phyloP scores from a whole-genome alignment of 1,140 invertebrate species.

The Dreissena rostriformis region DNA sequence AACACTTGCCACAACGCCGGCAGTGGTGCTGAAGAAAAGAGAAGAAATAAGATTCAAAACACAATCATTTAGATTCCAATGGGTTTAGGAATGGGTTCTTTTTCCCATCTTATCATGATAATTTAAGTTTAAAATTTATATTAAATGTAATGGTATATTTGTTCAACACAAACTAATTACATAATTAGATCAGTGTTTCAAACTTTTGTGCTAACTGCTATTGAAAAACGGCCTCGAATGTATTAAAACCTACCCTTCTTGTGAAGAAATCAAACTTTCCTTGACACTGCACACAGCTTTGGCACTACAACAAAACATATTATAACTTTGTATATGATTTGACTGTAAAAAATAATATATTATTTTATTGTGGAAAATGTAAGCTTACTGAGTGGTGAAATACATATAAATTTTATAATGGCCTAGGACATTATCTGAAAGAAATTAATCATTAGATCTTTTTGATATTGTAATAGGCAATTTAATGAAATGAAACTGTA shows the following conservation, averaged over 20 bases:
- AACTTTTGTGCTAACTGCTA: too few species aligned
- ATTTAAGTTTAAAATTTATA: too few species aligned
- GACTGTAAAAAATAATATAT: not conserved
- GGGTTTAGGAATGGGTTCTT: too few species aligned
- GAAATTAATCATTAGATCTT: not conserved
- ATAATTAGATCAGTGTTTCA: too few species aligned
- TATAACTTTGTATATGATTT: not conserved
- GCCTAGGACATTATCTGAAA: not conserved
- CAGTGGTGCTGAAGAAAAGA: conserved; percentile 83
- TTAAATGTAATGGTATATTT: too few species aligned
- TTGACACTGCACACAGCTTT: conserved; percentile 44
- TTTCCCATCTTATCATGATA: too few species aligned
- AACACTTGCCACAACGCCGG: conserved; percentile 84
- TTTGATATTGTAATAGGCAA: not conserved
- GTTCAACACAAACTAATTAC: too few species aligned
- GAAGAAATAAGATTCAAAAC: not conserved
- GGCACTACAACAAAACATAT: conserved; percentile 33
- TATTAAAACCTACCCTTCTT: conserved; percentile 49
- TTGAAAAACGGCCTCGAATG: too few species aligned
- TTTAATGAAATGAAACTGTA: too few species aligned
- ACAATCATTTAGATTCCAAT: too few species aligned
- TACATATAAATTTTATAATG: too few species aligned
- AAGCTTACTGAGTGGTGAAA: not conserved
- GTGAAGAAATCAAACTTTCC: conserved; percentile 50
- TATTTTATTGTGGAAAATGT: not conserved